Evolutionary conservation across 2,888 invertebrate species (phyloP).

Genomic region (Pristionchus mayeri): DNA sequence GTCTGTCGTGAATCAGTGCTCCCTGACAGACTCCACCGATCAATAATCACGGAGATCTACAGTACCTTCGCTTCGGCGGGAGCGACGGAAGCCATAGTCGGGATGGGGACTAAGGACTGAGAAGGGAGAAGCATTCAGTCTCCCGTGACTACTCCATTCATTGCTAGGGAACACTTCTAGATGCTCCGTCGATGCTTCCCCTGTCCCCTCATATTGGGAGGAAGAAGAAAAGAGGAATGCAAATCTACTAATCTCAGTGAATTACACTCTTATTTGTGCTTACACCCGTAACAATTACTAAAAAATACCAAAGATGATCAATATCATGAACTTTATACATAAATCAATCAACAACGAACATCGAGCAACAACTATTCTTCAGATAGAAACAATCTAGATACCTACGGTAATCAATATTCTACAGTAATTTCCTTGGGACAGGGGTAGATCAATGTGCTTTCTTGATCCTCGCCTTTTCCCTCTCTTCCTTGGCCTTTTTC

Average conservation of each 20-base stretch:
- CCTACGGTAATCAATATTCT: not conserved
- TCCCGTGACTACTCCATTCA: not conserved
- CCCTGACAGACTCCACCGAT: not conserved
- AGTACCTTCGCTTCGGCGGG: constrained; percentile 13
- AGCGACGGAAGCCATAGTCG: not conserved
- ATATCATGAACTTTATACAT: not conserved
- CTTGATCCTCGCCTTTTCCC: too few relatives aligned
- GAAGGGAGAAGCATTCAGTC: not conserved
- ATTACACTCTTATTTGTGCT: not conserved
- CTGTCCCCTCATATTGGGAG: not conserved
- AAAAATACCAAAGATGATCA: not conserved
- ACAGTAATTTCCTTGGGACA: too few relatives aligned
- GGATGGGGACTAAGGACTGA: not conserved
- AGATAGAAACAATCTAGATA: not conserved
- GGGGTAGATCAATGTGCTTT: not conserved
- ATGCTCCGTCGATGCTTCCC: not conserved
- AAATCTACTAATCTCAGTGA: not conserved
- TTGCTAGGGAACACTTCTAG: constrained; percentile 2
- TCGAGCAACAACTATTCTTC: not conserved
- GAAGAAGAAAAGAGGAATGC: not conserved
- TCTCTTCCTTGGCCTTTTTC: too few relatives aligned
- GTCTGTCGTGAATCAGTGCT: not conserved
- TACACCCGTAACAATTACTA: too few relatives aligned
- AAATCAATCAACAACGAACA: not conserved
- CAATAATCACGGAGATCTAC: not conserved